These are phyloP conservation scores for Chaenodraco wilsoni DNA, from an alignment of 2,797 vertebrate genomes.

Conservation along the genomic window DNA sequence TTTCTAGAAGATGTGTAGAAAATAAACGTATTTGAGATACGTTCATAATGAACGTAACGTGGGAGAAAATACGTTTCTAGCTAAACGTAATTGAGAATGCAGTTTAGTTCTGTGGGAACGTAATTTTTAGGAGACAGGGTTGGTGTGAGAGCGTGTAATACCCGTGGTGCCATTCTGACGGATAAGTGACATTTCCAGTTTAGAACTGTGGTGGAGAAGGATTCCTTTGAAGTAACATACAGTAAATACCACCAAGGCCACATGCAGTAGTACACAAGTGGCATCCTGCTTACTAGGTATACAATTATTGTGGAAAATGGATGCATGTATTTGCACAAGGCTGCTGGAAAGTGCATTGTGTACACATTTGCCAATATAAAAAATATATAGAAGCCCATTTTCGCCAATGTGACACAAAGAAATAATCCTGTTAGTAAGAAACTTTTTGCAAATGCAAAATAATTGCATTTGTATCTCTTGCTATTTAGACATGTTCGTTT, in stretches of 20 bases:
- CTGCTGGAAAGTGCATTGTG: not conserved
- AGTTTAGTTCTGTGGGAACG: no score
- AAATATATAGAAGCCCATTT: no score
- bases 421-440: no score
- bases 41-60: no score
- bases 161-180: no score
- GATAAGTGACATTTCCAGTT: not conserved
- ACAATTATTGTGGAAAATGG: not conserved
- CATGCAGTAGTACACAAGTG: not conserved
- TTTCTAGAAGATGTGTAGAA: no score
- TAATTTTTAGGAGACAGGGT: no score
- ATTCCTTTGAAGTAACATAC: conserved; percentile 16
- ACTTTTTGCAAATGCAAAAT: not conserved
- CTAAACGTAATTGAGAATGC: no score
- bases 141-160: no score
- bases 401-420: no score
- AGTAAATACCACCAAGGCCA: conserved; percentile 9
- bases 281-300: not conserved
- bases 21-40: no score
- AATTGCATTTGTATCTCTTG: not conserved
- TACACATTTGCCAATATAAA: not conserved
- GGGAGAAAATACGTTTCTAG: no score
- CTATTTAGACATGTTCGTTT: not conserved
- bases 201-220: not conserved
- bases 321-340: not conserved